Evolutionary conservation across 2,797 vertebrate species (phyloP).

Genomic region (Phalanger gymnotis): DNA sequence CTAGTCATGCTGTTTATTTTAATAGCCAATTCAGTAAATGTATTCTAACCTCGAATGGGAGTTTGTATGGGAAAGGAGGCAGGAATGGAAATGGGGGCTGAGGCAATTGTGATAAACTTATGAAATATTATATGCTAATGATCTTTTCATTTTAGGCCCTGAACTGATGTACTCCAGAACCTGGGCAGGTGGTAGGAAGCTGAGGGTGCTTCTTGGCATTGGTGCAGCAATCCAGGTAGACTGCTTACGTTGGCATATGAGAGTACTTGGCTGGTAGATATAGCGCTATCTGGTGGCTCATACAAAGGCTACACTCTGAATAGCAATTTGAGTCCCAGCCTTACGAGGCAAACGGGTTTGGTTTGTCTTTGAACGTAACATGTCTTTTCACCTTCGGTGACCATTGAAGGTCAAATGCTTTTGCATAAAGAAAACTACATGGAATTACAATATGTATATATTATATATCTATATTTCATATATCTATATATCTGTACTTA

Average conservation of each 20-base stretch:
- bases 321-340: neutral
- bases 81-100: neutral
- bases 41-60: neutral
- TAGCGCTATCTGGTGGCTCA: neutral
- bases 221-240: neutral
- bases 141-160: neutral
- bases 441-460: neutral
- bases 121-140: neutral
- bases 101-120: neutral
- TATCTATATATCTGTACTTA: neutral
- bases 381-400: neutral
- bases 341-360: neutral
- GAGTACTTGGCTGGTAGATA: neutral
- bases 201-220: neutral
- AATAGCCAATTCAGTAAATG: neutral
- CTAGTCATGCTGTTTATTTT: neutral
- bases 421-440: neutral
- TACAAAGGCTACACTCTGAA: neutral
- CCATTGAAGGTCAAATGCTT: neutral
- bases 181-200: neutral
- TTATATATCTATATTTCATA: neutral
- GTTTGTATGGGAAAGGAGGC: neutral
- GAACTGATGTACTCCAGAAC: neutral
- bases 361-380: neutral
- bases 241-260: too few relatives aligned